Evolutionary conservation across 1,140 invertebrate species (phyloP).

Genomic region (Rhysida immarginata): DNA sequence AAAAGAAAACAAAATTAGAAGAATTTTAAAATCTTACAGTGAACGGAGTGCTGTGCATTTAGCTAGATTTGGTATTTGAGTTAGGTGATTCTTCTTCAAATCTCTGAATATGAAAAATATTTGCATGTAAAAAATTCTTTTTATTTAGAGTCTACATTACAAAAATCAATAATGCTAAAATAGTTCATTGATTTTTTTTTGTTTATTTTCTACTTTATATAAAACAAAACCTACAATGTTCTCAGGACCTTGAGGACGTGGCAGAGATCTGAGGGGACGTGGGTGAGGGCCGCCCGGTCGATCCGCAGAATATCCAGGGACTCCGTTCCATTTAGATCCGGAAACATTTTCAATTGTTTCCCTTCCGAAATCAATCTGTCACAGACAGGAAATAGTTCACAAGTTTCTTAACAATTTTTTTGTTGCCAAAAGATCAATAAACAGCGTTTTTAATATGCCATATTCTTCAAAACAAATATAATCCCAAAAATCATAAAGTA

Average conservation of each 20-base stretch:
- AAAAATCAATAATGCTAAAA: neutral
- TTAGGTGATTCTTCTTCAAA: conserved; percentile 28
- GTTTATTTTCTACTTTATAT: conserved; percentile 4
- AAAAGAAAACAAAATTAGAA: neutral
- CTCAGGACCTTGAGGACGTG: conserved; percentile 54
- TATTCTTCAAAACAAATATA: too few relatives aligned
- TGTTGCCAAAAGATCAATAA: too few relatives aligned
- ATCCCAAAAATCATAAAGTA: too few relatives aligned
- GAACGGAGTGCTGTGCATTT: conserved; percentile 49
- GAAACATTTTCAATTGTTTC: conserved; percentile 58
- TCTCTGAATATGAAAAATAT: conserved; percentile 20
- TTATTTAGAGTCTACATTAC: neutral
- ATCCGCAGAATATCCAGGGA: conserved; percentile 61
- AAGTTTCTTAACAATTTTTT: too few relatives aligned
- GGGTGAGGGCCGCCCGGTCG: conserved; percentile 57
- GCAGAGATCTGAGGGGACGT: conserved; percentile 60
- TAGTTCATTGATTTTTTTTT: neutral
- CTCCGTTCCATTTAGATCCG: conserved; percentile 56
- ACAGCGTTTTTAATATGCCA: too few relatives aligned
- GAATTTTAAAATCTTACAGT: conserved; percentile 52
- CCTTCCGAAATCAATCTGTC: conserved; percentile 77
- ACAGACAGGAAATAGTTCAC: too few relatives aligned
- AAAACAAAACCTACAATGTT: conserved; percentile 52
- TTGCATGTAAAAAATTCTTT: conserved; percentile 6
- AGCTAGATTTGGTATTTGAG: conserved; percentile 23